Evolutionary conservation across 2,888 invertebrate species (phyloP).

Genomic region (Metacarcinus magister): DNA sequence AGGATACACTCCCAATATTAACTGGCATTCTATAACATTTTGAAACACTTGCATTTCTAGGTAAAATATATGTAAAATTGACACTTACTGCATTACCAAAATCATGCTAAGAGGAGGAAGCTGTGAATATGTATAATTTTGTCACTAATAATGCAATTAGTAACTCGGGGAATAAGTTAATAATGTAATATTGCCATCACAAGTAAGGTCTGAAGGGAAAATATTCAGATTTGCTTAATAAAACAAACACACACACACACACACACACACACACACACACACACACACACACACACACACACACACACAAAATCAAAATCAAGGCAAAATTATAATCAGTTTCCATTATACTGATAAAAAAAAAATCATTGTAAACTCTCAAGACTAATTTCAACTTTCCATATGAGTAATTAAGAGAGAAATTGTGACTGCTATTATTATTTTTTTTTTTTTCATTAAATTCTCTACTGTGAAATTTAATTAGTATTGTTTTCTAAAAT

Average conservation of each 20-base stretch:
- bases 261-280: too few species aligned
- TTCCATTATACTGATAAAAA: neutral
- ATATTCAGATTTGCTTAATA: neutral
- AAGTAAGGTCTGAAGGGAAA: neutral
- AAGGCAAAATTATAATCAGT: neutral
- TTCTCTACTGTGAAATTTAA: neutral
- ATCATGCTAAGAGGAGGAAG: neutral
- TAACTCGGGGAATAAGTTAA: neutral
- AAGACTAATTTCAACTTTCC: neutral
- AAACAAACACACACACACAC: neutral
- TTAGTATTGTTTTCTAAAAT: neutral
- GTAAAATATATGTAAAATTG: neutral
- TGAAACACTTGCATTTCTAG: neutral
- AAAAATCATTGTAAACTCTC: neutral
- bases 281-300: neutral
- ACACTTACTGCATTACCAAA: neutral
- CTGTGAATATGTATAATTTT: neutral
- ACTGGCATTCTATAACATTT: neutral
- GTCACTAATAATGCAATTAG: neutral
- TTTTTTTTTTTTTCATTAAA: too few species aligned
- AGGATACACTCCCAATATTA: neutral
- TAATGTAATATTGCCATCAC: neutral
- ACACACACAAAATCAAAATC: neutral
- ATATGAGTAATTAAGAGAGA: neutral
- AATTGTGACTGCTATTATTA: neutral